A percentile compares a stretch with the other conserved stretches of the same genome.
Conservation (phyloP, 2,797 vertebrate species). For the Enteromius radiatus region DNA sequence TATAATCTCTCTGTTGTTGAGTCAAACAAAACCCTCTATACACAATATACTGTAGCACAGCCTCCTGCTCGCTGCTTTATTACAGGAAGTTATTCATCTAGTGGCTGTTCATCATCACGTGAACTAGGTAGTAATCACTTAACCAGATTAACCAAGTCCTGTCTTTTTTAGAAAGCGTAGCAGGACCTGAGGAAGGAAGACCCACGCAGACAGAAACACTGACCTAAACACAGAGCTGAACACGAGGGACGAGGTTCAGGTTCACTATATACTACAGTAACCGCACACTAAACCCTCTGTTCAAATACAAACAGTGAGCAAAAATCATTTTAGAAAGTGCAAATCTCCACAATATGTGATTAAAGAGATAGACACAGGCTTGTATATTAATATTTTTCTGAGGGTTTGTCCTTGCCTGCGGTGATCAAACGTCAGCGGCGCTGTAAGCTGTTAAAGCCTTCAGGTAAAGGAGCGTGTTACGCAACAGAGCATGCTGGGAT, state of each 20-base stretch:
- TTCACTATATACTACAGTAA: not conserved
- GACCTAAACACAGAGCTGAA: constrained; percentile 45
- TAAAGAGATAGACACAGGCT: not conserved
- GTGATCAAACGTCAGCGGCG: constrained; percentile 64
- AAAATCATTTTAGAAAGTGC: not conserved
- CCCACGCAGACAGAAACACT: constrained; percentile 34
- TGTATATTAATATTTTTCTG: not conserved
- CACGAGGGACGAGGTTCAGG: not conserved
- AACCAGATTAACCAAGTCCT: constrained; percentile 81
- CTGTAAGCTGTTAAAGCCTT: constrained; percentile 67
- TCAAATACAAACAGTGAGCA: not conserved
- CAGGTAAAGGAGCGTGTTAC: constrained; percentile 66
- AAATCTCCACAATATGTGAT: not conserved
- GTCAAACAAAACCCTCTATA: no score
- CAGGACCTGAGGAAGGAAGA: constrained; percentile 42
- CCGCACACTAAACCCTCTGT: constrained; percentile 9
- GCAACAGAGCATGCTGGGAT: constrained; percentile 55
- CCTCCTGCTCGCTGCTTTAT: no score
- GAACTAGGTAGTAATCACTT: constrained; percentile 76
- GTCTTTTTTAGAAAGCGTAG: constrained; percentile 76
- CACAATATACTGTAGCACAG: no score
- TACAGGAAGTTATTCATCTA: constrained; percentile 55
- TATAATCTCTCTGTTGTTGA: no score
- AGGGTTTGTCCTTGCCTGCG: constrained; percentile 51
- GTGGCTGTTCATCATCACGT: constrained; percentile 69